Percentiles rank a stretch among this genome's conserved stretches.
Evolutionary conservation across 2,888 invertebrate species (phyloP).

Genomic region (Ctenicera cuprea): DNA sequence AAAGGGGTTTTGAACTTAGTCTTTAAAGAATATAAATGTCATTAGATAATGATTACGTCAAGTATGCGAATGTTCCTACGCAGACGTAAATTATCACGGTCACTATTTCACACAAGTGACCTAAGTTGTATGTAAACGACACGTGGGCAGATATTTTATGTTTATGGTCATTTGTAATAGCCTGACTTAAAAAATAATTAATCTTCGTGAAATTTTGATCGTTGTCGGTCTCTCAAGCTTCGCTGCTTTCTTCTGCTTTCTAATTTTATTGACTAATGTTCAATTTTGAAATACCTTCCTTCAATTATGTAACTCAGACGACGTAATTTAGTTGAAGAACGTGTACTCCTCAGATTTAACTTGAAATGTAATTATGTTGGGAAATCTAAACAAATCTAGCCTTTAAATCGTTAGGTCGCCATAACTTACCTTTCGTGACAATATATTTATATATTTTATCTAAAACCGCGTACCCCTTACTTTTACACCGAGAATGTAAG

Average conservation of each 20-base stretch:
- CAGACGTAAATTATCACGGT: conserved; percentile 30
- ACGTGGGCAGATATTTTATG: conserved; percentile 16
- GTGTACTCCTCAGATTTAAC: too few species aligned
- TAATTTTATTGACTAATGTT: not conserved
- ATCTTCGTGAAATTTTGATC: not conserved
- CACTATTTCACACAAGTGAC: conserved; percentile 22
- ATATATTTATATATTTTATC: too few species aligned
- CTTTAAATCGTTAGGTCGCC: too few species aligned
- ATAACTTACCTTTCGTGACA: too few species aligned
- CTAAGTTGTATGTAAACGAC: conserved; percentile 17
- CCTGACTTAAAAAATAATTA: conserved; percentile 9
- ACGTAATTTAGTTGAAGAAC: too few species aligned
- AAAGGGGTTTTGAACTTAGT: conserved; percentile 35
- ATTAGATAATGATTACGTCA: conserved; percentile 38
- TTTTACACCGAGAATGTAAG: too few species aligned
- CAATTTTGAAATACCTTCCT: not conserved
- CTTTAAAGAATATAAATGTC: conserved; percentile 38
- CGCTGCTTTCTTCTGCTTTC: not conserved
- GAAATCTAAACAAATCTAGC: too few species aligned
- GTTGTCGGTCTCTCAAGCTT: not conserved
- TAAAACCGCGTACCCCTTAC: too few species aligned
- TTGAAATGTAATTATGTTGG: too few species aligned
- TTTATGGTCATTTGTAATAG: conserved; percentile 12
- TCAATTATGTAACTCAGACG: too few species aligned
- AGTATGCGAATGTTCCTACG: conserved; percentile 34